Conservation (phyloP, 1,140 invertebrate genomes). For the Rhyacophila brunnea region DNA sequence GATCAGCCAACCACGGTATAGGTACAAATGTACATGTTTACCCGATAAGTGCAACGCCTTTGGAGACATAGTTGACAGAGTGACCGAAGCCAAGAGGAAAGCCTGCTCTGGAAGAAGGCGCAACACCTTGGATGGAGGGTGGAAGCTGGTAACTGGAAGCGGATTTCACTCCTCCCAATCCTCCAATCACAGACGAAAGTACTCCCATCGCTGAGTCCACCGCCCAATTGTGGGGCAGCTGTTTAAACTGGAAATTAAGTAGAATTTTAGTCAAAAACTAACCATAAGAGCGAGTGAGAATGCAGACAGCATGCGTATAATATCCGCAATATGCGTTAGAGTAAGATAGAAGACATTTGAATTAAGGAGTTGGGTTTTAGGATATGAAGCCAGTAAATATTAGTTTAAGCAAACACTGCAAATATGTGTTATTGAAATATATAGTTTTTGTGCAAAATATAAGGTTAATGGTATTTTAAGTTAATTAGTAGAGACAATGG, state of each 20-base stretch:
- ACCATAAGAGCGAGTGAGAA: no score
- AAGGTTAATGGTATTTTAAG: no score
- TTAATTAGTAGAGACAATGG: no score
- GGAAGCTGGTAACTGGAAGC: constrained; percentile 65
- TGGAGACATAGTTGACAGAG: constrained; percentile 76
- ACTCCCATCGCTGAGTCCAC: constrained; percentile 59
- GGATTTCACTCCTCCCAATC: constrained; percentile 47
- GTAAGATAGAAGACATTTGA: no score
- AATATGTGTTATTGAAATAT: no score
- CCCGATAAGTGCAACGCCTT: constrained; percentile 81
- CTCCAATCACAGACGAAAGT: constrained; percentile 51
- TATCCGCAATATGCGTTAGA: no score
- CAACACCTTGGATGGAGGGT: constrained; percentile 70
- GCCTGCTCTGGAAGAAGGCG: constrained; percentile 68
- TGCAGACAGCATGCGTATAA: no score
- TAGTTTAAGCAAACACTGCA: no score
- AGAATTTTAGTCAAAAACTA: no score
- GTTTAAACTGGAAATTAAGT: constrained; percentile 66
- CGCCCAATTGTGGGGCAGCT: constrained; percentile 59
- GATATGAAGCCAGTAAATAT: no score
- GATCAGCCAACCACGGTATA: not conserved
- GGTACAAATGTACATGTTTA: constrained; percentile 39
- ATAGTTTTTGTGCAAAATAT: no score
- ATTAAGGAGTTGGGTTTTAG: no score
- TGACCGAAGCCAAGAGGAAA: constrained; percentile 94